These are phyloP conservation scores for Anagrus nilaparvatae DNA, from an alignment of 1,140 invertebrate species.

Conservation along the genomic window DNA sequence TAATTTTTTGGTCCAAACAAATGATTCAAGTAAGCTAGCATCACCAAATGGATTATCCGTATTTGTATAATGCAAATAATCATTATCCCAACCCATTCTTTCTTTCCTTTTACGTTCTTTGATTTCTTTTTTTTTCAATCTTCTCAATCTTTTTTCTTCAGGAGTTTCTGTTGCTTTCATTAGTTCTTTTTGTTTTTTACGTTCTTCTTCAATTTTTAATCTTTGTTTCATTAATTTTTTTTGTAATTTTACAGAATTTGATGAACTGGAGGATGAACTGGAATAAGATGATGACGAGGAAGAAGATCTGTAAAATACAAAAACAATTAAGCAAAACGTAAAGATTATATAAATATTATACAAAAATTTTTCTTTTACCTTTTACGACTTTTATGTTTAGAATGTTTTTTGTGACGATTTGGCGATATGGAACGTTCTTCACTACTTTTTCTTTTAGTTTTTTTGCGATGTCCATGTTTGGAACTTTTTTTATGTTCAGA, in stretches of 20 bases:
- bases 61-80: constrained; percentile 94
- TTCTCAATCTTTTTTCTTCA: constrained; percentile 82
- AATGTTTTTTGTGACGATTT: constrained; percentile 20
- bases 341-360: constrained; percentile 1
- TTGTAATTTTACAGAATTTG: constrained; percentile 56
- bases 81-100: constrained; percentile 92
- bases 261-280: constrained; percentile 35
- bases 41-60: constrained; percentile 98
- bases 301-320: constrained; percentile 15
- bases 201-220: constrained; percentile 52
- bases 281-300: constrained; percentile 20
- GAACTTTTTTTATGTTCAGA: constrained; percentile 9
- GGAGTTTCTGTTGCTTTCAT: constrained; percentile 88
- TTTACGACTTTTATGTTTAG: constrained; percentile 22
- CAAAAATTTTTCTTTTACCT: constrained; percentile 16
- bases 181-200: constrained; percentile 65
- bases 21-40: constrained; percentile 82
- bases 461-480: constrained; percentile 14
- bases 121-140: constrained; percentile 80
- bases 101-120: constrained; percentile 84
- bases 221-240: constrained; percentile 64
- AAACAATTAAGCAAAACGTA: constrained; percentile 2
- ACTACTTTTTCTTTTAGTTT: constrained; percentile 19
- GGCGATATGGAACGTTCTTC: constrained; percentile 15
- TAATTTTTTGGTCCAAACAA: constrained; percentile 95